These are phyloP conservation scores for Chelonia mydas DNA, from an alignment of 2,797 vertebrate species.

Conservation along the genomic window DNA sequence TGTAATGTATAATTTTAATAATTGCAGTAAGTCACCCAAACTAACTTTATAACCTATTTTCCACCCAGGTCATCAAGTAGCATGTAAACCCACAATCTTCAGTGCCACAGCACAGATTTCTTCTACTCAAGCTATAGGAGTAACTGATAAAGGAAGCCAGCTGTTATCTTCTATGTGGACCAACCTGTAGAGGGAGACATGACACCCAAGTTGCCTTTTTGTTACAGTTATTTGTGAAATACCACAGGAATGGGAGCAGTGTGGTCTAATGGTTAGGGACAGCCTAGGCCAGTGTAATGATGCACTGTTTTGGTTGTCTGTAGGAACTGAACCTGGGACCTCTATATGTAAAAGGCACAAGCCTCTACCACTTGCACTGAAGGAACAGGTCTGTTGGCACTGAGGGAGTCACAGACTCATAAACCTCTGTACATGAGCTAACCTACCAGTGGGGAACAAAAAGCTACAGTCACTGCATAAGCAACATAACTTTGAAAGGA, in stretches of 20 bases:
- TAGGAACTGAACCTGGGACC: not conserved
- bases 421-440: not conserved
- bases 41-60: not conserved
- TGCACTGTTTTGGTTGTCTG: rapidly evolving
- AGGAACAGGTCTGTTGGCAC: not conserved
- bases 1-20: not conserved
- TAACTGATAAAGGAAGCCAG: rapidly evolving
- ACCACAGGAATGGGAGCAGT: not conserved
- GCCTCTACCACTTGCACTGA: not conserved
- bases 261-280: not conserved
- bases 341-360: not conserved
- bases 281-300: no score
- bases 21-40: not conserved
- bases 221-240: rapidly evolving
- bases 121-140: not conserved
- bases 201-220: rapidly evolving
- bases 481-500: not conserved
- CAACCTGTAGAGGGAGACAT: not conserved
- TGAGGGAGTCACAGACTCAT: not conserved
- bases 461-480: not conserved
- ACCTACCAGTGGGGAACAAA: not conserved
- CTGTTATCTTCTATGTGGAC: rapidly evolving
- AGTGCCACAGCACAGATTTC: rapidly evolving
- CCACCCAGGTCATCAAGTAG: not conserved
- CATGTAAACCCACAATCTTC: not conserved